Conservation (phyloP, 2,888 invertebrate species). For the Coremacera marginata region DNA sequence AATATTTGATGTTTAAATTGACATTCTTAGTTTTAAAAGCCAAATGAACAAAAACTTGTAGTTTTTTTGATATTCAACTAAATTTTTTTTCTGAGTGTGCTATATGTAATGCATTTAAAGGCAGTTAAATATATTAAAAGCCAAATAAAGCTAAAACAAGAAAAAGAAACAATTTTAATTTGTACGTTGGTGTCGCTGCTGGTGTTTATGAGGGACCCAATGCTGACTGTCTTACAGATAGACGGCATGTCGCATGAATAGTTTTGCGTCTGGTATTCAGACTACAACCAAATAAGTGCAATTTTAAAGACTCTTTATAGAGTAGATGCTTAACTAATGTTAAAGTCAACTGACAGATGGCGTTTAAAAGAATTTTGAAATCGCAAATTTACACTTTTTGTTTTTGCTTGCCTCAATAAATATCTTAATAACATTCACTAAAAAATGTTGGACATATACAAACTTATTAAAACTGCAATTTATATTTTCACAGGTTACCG, state of each 20-base stretch:
- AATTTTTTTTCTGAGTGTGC: no score
- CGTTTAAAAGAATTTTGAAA: no score
- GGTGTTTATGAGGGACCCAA: not conserved
- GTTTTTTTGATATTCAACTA: no score
- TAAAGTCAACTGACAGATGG: no score
- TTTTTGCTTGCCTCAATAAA: not conserved
- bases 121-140: not conserved
- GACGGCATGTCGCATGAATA: not conserved
- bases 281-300: not conserved
- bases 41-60: no score
- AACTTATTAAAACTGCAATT: slow-evolving; percentile 43
- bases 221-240: not conserved
- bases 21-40: no score
- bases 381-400: no score
- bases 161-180: not conserved
- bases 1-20: no score
- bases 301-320: not conserved
- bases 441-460: slow-evolving; percentile 25
- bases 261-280: slow-evolving; percentile 1
- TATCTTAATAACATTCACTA: not conserved
- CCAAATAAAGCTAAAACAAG: not conserved
- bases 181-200: not conserved
- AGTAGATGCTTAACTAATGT: no score
- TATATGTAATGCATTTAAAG: slow-evolving; percentile 11
- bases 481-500: slow-evolving; percentile 79